A percentile compares a stretch with the other conserved stretches of the same genome.
These are phyloP conservation scores for Congeria kusceri DNA, from an alignment of 2,888 invertebrate genomes.

Conservation along the genomic window DNA sequence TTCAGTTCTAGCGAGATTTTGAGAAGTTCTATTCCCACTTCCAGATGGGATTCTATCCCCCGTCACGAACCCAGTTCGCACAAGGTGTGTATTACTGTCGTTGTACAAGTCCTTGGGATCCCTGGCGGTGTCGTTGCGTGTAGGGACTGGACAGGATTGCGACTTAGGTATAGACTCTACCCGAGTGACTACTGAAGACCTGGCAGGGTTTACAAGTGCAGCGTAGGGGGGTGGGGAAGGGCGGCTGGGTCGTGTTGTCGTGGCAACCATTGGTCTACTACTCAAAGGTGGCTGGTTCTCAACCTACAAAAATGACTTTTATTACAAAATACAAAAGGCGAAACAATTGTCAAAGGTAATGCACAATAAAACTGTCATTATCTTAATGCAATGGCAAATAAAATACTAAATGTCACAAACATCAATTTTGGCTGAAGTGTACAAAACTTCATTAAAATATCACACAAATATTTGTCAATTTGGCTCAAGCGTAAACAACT, in stretches of 20 bases:
- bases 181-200: not conserved
- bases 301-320: not conserved
- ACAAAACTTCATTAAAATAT: too few species aligned
- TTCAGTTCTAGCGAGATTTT: not conserved
- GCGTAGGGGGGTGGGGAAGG: constrained; percentile 16
- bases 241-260: not conserved
- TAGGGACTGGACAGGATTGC: constrained; percentile 32
- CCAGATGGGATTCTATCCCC: too few species aligned
- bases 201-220: not conserved
- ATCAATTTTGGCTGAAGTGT: too few species aligned
- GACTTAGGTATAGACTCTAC: constrained; percentile 29
- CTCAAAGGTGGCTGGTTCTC: not conserved
- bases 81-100: not conserved
- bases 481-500: too few species aligned
- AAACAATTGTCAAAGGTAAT: too few species aligned
- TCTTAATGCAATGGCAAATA: too few species aligned
- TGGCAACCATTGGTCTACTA: not conserved
- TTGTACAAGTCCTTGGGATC: not conserved
- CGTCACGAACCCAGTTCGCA: not conserved
- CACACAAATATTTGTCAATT: too few species aligned
- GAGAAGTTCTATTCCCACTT: too few species aligned
- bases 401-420: too few species aligned
- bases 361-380: too few species aligned
- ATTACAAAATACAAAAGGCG: too few species aligned
- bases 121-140: not conserved